Percentiles rank a stretch among this genome's conserved stretches.
phyloP scores from a whole-genome alignment of 2,113 vertebrate genomes.

The Columba livia region DNA sequence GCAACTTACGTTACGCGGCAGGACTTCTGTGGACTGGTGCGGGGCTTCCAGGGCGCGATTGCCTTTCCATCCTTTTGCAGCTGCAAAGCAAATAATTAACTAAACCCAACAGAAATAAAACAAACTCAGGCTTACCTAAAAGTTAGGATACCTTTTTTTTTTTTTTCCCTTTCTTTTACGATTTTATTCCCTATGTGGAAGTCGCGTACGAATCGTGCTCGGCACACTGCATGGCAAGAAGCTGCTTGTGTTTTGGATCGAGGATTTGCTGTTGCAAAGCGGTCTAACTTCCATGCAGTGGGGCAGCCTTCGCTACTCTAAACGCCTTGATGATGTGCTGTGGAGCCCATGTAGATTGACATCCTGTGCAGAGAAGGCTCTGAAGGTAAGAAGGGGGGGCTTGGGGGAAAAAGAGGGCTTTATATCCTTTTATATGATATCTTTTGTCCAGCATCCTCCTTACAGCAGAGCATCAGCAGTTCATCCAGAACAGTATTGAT shows the following conservation, averaged over 20 bases:
- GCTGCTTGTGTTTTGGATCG: conserved; percentile 15
- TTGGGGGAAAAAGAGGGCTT: background rate
- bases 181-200: background rate
- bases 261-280: conserved; percentile 59
- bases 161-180: background rate
- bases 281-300: conserved; percentile 38
- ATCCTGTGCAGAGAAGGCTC: conserved; percentile 14
- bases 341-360: conserved; percentile 10
- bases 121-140: conserved; percentile 44
- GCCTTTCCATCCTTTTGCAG: background rate
- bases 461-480: background rate
- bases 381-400: conserved; percentile 63
- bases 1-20: conserved; percentile 32
- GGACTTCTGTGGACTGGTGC: background rate
- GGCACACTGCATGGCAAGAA: conserved; percentile 42
- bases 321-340: conserved; percentile 41
- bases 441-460: background rate
- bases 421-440: background rate
- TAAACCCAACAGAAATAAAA: conserved; percentile 38
- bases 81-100: background rate
- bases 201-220: background rate
- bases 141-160: conserved; percentile 43
- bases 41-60: background rate
- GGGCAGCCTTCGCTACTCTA: conserved; percentile 10
- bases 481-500: background rate